Evolutionary conservation across 2,113 vertebrate species (phyloP).

Genomic region (Montifringilla adamsi): DNA sequence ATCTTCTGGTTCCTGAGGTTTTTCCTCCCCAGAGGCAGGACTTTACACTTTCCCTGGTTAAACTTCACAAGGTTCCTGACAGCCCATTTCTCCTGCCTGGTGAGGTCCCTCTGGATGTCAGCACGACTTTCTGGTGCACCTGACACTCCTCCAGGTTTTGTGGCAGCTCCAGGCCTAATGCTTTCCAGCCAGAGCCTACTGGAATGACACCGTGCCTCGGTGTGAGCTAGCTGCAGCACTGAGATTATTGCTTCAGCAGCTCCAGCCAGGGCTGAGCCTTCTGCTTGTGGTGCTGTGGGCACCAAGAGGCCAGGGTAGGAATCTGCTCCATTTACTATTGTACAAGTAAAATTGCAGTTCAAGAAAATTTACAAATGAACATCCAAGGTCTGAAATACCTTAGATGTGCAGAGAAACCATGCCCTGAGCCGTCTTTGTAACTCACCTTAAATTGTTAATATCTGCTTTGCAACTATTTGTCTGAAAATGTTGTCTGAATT

Average conservation of each 20-base stretch:
- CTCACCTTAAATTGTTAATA: background rate
- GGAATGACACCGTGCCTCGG: accelerated
- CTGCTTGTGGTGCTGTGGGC: background rate
- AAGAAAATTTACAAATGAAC: background rate
- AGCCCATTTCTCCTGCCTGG: background rate
- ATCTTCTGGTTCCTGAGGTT: background rate
- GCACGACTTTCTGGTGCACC: accelerated
- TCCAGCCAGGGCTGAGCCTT: background rate
- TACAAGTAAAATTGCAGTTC: background rate
- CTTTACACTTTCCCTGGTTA: background rate
- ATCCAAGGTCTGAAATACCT: background rate
- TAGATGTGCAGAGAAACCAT: background rate
- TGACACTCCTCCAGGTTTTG: background rate
- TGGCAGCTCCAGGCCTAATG: background rate
- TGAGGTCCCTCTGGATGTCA: background rate
- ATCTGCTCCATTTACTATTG: background rate
- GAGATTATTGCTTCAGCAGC: background rate
- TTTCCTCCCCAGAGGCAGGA: background rate
- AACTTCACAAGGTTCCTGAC: accelerated
- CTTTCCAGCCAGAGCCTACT: accelerated
- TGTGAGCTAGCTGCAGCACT: background rate
- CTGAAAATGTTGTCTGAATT: background rate
- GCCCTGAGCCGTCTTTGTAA: background rate
- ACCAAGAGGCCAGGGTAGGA: background rate
- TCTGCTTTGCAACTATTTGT: background rate